Base-by-base conservation (phyloP, 2,888 invertebrate species). In the Asteroscopus sphinx region DNA sequence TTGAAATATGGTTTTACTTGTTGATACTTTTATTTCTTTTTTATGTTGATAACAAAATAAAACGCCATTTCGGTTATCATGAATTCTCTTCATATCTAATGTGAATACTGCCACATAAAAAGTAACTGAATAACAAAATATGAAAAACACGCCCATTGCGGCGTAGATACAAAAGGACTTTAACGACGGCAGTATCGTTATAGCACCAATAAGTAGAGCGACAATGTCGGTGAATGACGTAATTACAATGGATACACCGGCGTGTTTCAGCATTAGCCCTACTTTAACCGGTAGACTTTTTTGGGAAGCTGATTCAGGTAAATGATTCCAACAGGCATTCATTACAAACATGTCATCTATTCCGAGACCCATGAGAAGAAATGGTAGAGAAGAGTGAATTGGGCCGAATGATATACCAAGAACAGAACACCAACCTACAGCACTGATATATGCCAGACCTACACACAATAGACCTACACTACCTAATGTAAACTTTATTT, bases 261-360 rank as follows among this genome's bases (percentile, higher is more conserved):
- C 97, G 82, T 97, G 97, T 83, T 96, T 96, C 48, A 97, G 83
- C 95, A 96, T 96, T 35, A 95, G 83, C 0, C 96, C 97, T 48
- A 97, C 93, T 86, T 95, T 95, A 74, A 96, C 95, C n/a, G 95
- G 94, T 26, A 96, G 80, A 68, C 95, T 93, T 71, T 95, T 92
- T 52, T 91, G 87, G 41, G 89, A 86, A 65, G 95, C 92, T 44
- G 95, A 90, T 35, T 91, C 87, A 8, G 95, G 89, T 11, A 96
- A 83, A 79, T 96, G 96, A 62, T 96, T 95, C 96, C 96, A 97
- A 81, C 96, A 96, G 15, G 97, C 96, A 91, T 96, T 96, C 91
- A 98, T 97, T 0, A 98, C 97, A 87, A 98, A 97, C 95, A 97
- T 97, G 81, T 98, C 98, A 77, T 98, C 98, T 17, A 98, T 96